These are phyloP conservation scores for Exaiptasia diaphana DNA, from an alignment of 64 coral and sea anemone species.

Conservation along the genomic window DNA sequence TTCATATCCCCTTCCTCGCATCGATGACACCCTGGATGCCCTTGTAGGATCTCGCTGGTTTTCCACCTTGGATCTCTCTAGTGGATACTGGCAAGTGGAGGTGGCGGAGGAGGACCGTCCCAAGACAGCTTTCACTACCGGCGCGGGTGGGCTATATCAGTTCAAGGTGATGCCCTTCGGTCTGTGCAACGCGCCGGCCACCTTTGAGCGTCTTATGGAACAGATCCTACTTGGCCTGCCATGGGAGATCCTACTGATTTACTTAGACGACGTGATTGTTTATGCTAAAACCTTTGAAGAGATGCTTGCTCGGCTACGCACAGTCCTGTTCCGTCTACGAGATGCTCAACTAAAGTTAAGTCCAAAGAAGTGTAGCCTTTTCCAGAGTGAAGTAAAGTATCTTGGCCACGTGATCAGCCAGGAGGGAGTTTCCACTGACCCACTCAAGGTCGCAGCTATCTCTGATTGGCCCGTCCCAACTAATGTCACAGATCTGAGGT, in stretches of 20 bases:
- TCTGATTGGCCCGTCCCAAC: background rate
- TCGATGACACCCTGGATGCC: no score
- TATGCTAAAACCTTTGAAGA: slow-evolving; percentile 26
- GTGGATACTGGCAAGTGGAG: no score
- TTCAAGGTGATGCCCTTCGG: no score
- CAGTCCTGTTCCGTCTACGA: slow-evolving; percentile 19
- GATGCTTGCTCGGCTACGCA: background rate
- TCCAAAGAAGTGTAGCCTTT: slow-evolving; percentile 10
- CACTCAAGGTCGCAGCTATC: background rate
- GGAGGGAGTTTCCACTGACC: slow-evolving; percentile 7
- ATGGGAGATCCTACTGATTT: background rate
- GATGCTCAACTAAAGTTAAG: slow-evolving; percentile 21
- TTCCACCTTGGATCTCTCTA: no score
- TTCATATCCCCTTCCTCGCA: no score
- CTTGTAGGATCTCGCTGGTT: no score
- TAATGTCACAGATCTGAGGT: slow-evolving; percentile 27
- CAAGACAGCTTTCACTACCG: no score
- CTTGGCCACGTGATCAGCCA: slow-evolving; percentile 17
- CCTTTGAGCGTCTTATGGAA: slow-evolving; percentile 44
- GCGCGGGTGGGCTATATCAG: no score
- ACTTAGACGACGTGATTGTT: slow-evolving; percentile 32
- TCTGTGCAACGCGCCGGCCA: background rate
- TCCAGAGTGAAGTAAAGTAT: slow-evolving; percentile 24
- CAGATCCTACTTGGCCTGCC: background rate
- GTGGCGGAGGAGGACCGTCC: no score